Conservation (phyloP, 37 sponge, comb jelly and placozoan genomes). For the Chondrosia reniformis region DNA sequence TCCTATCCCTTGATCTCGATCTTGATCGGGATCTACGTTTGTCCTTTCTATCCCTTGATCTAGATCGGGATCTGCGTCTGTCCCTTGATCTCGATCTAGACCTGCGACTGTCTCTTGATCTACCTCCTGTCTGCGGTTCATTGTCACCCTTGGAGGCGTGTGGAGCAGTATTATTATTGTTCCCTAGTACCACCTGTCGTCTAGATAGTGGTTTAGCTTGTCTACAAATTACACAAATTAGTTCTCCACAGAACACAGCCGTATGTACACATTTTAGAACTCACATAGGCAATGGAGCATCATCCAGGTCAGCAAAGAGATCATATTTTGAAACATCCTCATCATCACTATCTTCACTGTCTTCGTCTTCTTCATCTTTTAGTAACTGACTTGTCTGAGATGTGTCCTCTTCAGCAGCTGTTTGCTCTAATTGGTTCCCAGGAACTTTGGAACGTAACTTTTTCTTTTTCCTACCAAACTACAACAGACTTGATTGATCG, state of each 20-base stretch:
- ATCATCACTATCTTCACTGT: constrained; percentile 54
- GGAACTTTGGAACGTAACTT: constrained; percentile 38
- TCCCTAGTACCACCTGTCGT: constrained; percentile 8
- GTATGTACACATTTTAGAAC: not conserved
- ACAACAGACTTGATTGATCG: not conserved
- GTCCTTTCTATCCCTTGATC: constrained; percentile 23
- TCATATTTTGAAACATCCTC: constrained; percentile 80
- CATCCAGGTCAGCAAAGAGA: constrained; percentile 38
- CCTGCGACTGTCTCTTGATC: constrained; percentile 23
- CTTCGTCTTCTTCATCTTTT: constrained; percentile 29
- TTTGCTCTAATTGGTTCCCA: not conserved
- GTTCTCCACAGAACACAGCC: too few relatives aligned
- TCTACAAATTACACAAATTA: too few relatives aligned
- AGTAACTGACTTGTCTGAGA: not conserved
- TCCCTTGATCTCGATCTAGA: constrained; percentile 38
- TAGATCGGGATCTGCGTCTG: constrained; percentile 13
- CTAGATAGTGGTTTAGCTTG: too few relatives aligned
- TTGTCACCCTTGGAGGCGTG: not conserved
- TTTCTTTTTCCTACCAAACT: constrained; percentile 93
- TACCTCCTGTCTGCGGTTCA: not conserved
- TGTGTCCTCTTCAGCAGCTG: not conserved
- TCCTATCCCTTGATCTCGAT: constrained; percentile 2
- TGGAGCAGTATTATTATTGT: not conserved
- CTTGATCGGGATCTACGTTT: constrained; percentile 25
- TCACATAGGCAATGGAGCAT: constrained; percentile 25